Evolutionary conservation across 92 coral and sea anemone genomes (phyloP), one percentile per base, ranked within the genome.

Genomic region (Phymanthus crucifer): DNA sequence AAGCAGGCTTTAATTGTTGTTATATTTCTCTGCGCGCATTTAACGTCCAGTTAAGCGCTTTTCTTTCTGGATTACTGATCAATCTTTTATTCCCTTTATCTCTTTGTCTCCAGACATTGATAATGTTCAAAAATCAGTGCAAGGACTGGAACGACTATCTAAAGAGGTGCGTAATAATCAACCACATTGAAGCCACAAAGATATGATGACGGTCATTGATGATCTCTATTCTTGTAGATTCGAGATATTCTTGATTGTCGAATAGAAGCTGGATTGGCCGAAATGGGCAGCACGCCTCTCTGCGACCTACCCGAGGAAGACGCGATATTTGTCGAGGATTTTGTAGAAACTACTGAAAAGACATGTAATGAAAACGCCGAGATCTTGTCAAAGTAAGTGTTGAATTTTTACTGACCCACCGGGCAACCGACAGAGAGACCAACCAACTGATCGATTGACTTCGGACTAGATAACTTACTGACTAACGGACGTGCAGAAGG

Each of bases 161-260:
- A 95, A 95, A 81, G 99, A 93, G 95, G 99, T 95, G 79, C 52
- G 71, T 21, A 13, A 31, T 14, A n/a, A 34, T 34, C 3, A 54
- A 29, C 64, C 11, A 43, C 0, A 17, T 46, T 32, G 31, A 18
- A 14, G 7, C 7, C 40, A 37, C 3, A 37, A 37, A 7, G 7
- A 37, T 0, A 0, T 23, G 29, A 13, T 12, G 21, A 17, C 9
- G 13, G 29, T 31, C 37, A 61, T 61, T 61, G 68, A 61, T 24
- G 10, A 3, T 3, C 27, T 48, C 27, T 36, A 24, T 11, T 29
- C 21, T 19, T 13, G 18, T 31, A 95, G 99, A 90, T 95, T 8
- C 91, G 91, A 68, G 99, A 95, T 82, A 95, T 95, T 71, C 89
- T 92, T 48, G 96, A 93, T 32, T 95, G 99, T 79, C 97, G 99